Evolutionary conservation across 1,140 invertebrate species (phyloP), one percentile per base, ranked within the genome.

Genomic region (Caenorhabditis remanei): DNA sequence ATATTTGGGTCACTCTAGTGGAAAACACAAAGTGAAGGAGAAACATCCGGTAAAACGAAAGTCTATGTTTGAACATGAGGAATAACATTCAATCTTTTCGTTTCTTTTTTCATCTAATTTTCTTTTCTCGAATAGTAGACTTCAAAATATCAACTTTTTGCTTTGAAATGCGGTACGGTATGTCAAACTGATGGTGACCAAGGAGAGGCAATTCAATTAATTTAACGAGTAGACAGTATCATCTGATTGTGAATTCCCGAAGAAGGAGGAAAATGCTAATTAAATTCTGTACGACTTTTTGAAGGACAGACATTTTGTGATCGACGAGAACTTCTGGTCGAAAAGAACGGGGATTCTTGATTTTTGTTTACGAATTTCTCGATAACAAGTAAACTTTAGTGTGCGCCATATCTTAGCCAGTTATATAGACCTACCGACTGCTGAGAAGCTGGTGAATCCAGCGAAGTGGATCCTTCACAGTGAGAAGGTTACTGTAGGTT

Each of bases 1-100:
- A 32, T 32, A 32, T 32, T 2, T 32, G 32, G 65, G 65, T 71
- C 65, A 71, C 11, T 71, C 65, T 46, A 71, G 65, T 65, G 65
- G 40, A 43, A 71, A 71, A 65, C 56, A 58, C 56, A 32, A n/a
- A n/a, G n/a, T 2, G 1, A 32, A 32, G 56, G n/a, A 58, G 63
- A 41, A 65, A 65, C 63, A 40, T 65, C 63, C 63, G 63, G 21
- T 19, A 32, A 32, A 32, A 65, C 13, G 24, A 13, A 16, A 41
- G 16, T 4, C 5, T 11, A 41, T 71, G 41, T 71, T 71, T 71
- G 43, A 71, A 71, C 65, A 46, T 65, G 61, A 11, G 8, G 40
- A 40, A 41, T 8, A 32, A 7, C 9, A 41, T 13, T 32, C 32
- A 32, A 32, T 13, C 21, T 65, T 40, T 40, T 32, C 40, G 7